Evolutionary conservation across 2,797 vertebrate species (phyloP), one percentile per base, ranked within the genome.

Genomic region (Sebastolobus altivelis): DNA sequence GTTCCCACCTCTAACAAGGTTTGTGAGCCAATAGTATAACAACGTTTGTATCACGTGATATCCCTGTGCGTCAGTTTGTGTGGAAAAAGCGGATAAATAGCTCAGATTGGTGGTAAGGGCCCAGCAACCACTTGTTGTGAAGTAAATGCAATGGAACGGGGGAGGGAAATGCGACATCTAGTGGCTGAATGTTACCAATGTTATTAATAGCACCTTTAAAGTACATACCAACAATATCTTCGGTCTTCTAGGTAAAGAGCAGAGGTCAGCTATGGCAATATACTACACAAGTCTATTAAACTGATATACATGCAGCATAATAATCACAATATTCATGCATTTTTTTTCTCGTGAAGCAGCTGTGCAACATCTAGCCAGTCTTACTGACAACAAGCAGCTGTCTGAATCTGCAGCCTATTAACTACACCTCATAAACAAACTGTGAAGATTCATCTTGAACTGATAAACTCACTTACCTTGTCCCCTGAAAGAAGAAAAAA

Each of bases 401-500:
- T 60, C 13, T 68, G 55, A 77, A 75, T 72, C 1, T 80, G 58
- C 65, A 79, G 49, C 73, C 13, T 33, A 16, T 60, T 18, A n/a
- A 75, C 43, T 5, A n/a, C 12, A 31, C 11, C 40, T 62, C 65
- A 55, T 20, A 35, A 20, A 77, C 29, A 78, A 75, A 82, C 59
- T 73, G 52, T 49, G 9, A 65, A 73, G 14, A 82, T 54, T 52
- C 65, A 78, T 74, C 59, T 27, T 20, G 5, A 68, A 46, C 16
- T 49, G 62, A 79, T 27, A 84, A 37, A 58, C 3, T 37, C 43
- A 94, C 97, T 97, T 96, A 99, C 97, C 94, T 93, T 97, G 94
- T 76, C 95, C 96, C 92, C 97, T 99, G 89, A 65, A 94, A 95
- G 83, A 83, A 68, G 13, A 78, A 38, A 84, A 68, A 49, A 79